Evolutionary conservation across 2,888 invertebrate species (phyloP), one percentile per base, ranked within the genome.

Genomic region (Pyralis farinalis): DNA sequence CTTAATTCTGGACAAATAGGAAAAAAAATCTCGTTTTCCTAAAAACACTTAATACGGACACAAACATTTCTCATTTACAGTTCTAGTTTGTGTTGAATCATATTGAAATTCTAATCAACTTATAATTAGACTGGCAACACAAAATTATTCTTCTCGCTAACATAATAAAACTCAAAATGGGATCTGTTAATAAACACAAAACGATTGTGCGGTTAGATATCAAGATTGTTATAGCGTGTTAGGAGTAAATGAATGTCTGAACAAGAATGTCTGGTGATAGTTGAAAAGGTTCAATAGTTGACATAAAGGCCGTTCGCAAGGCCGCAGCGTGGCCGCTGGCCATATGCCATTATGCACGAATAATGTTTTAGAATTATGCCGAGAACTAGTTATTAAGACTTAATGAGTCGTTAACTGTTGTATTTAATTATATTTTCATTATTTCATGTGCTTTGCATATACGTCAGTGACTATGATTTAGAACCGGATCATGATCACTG

Each of bases 291-390:
- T 66, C 58, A 53, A 49, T 45, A 40, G 50, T 55, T 65, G 66
- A 63, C 58, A 58, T 51, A 70, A 68, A 82, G 82, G 81, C 59
- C 72, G 70, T 56, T 53, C 9, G 58, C 75, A 77, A 80, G 79
- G 65, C 47, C 45, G 51, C 3, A 2, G 22, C 8, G n/a, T 7
- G 11, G 25, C 33, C 32, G 38, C 32, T 4, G 37, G 37, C 37
- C 28, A 11, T 25, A 27, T 3, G 30, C 31, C 21, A 31, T 32
- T 12, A 33, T 32, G 33, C 38, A 39, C 38, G 38, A 39, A 27
- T 38, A 25, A 32, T 28, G 25, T 32, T 22, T 38, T 10, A 16
- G 10, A 28, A 29, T 11, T 12, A 28, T 28, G 11, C 12, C 21
- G 22, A 33, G 21, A 27, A 32, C 31, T 11, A n/a, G 25, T 32